Evolutionary conservation across 2,797 vertebrate genomes (phyloP).

Genomic region (Sebastes flavidus): DNA sequence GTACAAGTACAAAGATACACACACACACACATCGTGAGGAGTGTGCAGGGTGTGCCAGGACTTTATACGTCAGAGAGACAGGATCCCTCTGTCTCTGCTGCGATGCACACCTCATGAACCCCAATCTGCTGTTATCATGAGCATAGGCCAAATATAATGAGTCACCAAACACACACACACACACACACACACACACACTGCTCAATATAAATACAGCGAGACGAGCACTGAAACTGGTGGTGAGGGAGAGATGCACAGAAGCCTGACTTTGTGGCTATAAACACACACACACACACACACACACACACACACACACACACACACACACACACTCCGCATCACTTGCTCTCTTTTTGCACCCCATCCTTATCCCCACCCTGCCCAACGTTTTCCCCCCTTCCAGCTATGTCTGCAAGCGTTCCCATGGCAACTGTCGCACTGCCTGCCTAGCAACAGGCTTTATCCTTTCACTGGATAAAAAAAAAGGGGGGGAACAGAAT

Average conservation of each 20-base stretch:
- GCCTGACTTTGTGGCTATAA: not conserved
- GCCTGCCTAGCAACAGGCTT: conserved; percentile 86
- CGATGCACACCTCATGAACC: conserved; percentile 66
- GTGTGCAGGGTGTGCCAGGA: conserved; percentile 26
- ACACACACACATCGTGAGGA: conserved; percentile 6
- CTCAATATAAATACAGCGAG: conserved; percentile 46
- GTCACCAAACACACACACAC: conserved; percentile 60
- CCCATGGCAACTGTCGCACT: conserved; percentile 84
- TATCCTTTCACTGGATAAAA: conserved; percentile 72
- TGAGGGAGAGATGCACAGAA: conserved; percentile 7
- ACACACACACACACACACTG: conserved; percentile 14
- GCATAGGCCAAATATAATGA: conserved; percentile 72
- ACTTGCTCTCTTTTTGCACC: conserved; percentile 59
- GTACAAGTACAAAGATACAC: not conserved
- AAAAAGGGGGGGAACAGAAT: conserved; percentile 36
- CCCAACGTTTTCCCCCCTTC: conserved; percentile 56
- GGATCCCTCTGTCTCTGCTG: conserved; percentile 70
- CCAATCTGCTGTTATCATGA: conserved; percentile 75
- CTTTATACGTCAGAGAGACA: conserved; percentile 66
- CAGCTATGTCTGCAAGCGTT: conserved; percentile 81
- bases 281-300: conserved; percentile 13
- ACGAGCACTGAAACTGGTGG: conserved; percentile 2
- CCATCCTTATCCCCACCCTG: conserved; percentile 68
- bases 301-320: conserved; percentile 11
- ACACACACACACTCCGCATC: conserved; percentile 26